Evolutionary conservation across 2,888 invertebrate genomes (phyloP).

Genomic region (Himalopsyche anomala): DNA sequence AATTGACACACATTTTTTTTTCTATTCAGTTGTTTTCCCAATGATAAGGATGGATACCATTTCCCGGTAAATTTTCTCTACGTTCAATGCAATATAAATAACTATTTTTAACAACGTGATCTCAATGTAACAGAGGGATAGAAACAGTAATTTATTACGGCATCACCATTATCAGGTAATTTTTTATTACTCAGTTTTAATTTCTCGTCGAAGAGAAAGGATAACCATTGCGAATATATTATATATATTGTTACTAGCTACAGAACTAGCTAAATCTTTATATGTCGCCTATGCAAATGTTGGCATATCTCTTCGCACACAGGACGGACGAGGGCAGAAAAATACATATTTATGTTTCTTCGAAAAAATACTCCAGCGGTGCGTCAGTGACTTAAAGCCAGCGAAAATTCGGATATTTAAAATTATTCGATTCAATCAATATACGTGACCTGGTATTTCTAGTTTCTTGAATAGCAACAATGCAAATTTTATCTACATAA

Average conservation of each 20-base stretch:
- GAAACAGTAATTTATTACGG: no score
- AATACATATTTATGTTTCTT: constrained; percentile 23
- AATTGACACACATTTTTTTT: no score
- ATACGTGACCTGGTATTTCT: constrained; percentile 39
- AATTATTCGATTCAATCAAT: not conserved
- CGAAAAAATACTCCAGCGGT: constrained; percentile 17
- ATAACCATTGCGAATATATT: no score
- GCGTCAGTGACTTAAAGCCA: not conserved
- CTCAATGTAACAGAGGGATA: not conserved
- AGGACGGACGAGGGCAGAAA: not conserved
- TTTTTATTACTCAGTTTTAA: no score
- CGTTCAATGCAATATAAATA: not conserved
- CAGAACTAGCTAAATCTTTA: no score
- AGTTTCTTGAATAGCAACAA: not conserved
- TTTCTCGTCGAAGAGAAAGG: no score
- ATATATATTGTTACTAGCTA: no score
- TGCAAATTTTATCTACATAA: no score
- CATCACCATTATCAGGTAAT: no score
- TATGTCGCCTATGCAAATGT: not conserved
- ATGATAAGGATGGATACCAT: no score
- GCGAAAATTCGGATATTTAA: constrained; percentile 7
- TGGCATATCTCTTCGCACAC: constrained; percentile 1
- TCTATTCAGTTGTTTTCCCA: no score
- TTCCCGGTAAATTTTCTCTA: no score
- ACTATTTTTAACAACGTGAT: not conserved